Base-by-base conservation (phyloP, 2,888 invertebrate genomes). In the Aethes cnicana region DNA sequence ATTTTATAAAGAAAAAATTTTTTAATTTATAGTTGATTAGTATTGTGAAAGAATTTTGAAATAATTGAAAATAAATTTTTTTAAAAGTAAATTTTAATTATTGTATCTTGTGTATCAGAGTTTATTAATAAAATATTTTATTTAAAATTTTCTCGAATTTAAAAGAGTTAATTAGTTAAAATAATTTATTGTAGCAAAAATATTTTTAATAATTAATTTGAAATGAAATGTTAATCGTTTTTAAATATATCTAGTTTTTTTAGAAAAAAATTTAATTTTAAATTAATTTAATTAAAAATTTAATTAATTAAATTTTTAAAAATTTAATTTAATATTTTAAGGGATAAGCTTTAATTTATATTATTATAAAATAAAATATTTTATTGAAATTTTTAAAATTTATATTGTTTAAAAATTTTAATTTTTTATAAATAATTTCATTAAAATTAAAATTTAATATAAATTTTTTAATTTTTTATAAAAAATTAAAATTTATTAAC, bases 91-190 rank as follows among this genome's bases (percentile, higher is more conserved):
- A 85, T 87, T 91, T 91, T 49, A 84, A 78, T 91, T 90, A 80
- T 77, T 90, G 91, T 93, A 93, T 92, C 92, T 93, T 93, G 92
- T 91, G 93, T 93, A 93, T 93, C 91, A 93, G 92, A 92, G 91
- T 91, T 91, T 89, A 91, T 92, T 89, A 87, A 93, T 64, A 76
- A 85, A 74, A 64, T 50, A 67, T 71, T 71, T 72, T 68, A 72
- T 44, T 32, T 53, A 53, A 75, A 80, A 77, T 79, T 77, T 85
- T 92, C 88, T 91, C 91, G 92, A 93, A 91, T 90, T 91, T 84
- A 89, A 88, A 90, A 91, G 91, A 91, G 87, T 78, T 92, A 92
- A 90, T 82, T 85, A 81, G 73, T 82, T 91, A 91, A 42, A 71
- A 69, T n/a, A 80, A 84, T 65, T 92, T 92, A 91, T 81, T 92